Evolutionary conservation across 2,888 invertebrate genomes (phyloP).

Genomic region (Napeogenes inachia): DNA sequence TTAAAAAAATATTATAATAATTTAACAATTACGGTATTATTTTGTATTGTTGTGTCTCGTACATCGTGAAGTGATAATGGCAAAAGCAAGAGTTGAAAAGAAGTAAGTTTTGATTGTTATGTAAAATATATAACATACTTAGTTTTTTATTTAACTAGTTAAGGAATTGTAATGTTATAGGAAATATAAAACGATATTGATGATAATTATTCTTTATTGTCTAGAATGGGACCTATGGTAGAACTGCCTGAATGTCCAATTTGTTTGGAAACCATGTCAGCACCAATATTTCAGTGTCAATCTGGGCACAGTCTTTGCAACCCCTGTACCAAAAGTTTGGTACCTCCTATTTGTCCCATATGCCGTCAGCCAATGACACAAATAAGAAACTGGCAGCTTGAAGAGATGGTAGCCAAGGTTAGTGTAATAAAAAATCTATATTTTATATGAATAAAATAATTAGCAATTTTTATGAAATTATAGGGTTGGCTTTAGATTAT

Average conservation of each 20-base stretch:
- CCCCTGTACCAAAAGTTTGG: conserved; percentile 49
- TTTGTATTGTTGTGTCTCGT: too few relatives aligned
- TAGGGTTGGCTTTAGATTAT: too few relatives aligned
- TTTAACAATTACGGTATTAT: too few relatives aligned
- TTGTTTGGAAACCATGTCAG: conserved; percentile 59
- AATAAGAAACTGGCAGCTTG: conserved; percentile 66
- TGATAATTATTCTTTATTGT: too few relatives aligned
- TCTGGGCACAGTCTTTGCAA: conserved; percentile 67
- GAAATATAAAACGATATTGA: too few relatives aligned
- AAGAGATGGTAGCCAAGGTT: conserved; percentile 60
- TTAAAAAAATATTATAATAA: too few relatives aligned
- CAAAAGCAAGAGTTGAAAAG: conserved; percentile 32
- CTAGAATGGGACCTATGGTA: conserved; percentile 27
- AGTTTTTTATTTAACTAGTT: not conserved
- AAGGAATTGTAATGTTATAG: too few relatives aligned
- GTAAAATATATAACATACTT: conserved; percentile 1
- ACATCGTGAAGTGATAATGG: conserved; percentile 24
- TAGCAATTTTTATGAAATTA: too few relatives aligned
- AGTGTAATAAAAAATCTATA: conserved; percentile 6
- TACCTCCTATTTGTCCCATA: conserved; percentile 59
- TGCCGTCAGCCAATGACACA: conserved; percentile 67
- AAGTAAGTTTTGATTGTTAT: conserved; percentile 29
- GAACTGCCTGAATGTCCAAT: conserved; percentile 67
- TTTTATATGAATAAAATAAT: too few relatives aligned
- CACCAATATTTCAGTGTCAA: conserved; percentile 64